phyloP scores from a whole-genome alignment of 2,888 invertebrate genomes.

The Caenorhabditis macrosperma region DNA sequence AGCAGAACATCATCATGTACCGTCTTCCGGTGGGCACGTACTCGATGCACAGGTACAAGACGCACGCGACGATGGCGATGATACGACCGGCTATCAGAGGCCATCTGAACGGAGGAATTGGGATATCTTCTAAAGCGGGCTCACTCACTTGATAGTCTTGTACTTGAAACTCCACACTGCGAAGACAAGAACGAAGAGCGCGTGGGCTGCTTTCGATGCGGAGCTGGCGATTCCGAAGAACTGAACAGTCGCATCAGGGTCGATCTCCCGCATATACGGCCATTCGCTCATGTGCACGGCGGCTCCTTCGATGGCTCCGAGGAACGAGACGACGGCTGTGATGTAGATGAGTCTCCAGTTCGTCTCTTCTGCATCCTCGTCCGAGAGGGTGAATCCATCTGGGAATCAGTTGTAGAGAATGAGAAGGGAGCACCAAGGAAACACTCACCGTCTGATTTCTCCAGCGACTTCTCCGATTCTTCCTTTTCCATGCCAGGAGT shows the following conservation, averaged over 20 bases:
- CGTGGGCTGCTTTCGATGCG: slow-evolving; percentile 55
- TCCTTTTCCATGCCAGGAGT: slow-evolving; percentile 36
- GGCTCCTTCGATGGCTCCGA: slow-evolving; percentile 59
- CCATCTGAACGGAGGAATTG: too few species aligned
- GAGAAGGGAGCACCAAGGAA: not conserved
- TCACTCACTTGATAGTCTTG: slow-evolving; percentile 54
- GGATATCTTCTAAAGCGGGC: too few species aligned
- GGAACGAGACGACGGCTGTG: slow-evolving; percentile 54
- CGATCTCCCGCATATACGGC: slow-evolving; percentile 58
- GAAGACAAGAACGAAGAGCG: slow-evolving; percentile 48
- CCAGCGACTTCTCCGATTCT: slow-evolving; percentile 44
- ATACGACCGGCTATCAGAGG: slow-evolving; percentile 57
- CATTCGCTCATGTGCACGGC: slow-evolving; percentile 61
- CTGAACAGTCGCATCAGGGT: slow-evolving; percentile 55
- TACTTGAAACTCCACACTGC: slow-evolving; percentile 60
- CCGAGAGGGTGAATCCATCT: slow-evolving; percentile 48
- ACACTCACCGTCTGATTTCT: slow-evolving; percentile 31
- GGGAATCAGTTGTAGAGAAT: not conserved
- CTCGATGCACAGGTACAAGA: slow-evolving; percentile 46
- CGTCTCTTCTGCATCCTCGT: slow-evolving; percentile 50
- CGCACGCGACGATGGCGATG: slow-evolving; percentile 52
- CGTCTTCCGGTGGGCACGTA: slow-evolving; percentile 44
- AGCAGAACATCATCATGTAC: slow-evolving; percentile 61
- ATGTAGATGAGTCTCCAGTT: slow-evolving; percentile 58
- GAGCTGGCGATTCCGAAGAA: slow-evolving; percentile 59